A percentile compares a stretch with the other conserved stretches of the same genome.
phyloP scores from a whole-genome alignment of 1,140 invertebrate species.

The Andricus grossulariae region DNA sequence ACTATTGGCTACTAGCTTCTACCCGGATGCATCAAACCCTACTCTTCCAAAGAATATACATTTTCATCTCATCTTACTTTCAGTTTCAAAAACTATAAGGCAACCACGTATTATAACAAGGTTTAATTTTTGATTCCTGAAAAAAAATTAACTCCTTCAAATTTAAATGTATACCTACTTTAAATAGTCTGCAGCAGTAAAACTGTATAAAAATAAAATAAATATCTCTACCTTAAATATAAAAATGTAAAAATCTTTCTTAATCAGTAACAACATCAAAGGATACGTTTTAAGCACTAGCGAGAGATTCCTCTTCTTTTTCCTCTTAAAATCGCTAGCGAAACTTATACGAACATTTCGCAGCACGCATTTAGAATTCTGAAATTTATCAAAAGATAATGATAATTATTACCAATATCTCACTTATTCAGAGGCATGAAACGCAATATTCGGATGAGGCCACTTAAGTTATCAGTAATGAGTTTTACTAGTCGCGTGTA shows the following conservation, averaged over 20 bases:
- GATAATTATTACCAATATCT: conserved; percentile 29
- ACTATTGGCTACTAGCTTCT: neutral
- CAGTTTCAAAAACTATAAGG: neutral
- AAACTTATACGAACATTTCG: conserved; percentile 48
- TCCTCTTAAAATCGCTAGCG: conserved; percentile 45
- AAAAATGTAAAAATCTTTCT: too few species aligned
- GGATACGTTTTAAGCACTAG: conserved; percentile 69
- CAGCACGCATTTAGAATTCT: conserved; percentile 57
- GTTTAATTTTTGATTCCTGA: too few species aligned
- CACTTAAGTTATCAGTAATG: neutral
- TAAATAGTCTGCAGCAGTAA: too few species aligned
- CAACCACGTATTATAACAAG: too few species aligned
- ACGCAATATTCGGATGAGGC: neutral
- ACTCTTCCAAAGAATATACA: neutral
- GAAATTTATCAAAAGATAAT: conserved; percentile 43
- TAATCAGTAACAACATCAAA: conserved; percentile 48
- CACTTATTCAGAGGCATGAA: neutral
- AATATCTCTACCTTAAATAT: too few species aligned
- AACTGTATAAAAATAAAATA: too few species aligned
- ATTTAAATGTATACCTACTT: too few species aligned
- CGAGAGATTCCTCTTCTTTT: conserved; percentile 38
- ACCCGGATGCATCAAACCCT: neutral
- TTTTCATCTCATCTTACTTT: neutral
- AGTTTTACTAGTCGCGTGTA: too few species aligned
- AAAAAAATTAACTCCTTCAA: too few species aligned